These are phyloP conservation scores for Hipposideros armiger DNA, from an alignment of 2,113 vertebrate species.

Conservation along the genomic window DNA sequence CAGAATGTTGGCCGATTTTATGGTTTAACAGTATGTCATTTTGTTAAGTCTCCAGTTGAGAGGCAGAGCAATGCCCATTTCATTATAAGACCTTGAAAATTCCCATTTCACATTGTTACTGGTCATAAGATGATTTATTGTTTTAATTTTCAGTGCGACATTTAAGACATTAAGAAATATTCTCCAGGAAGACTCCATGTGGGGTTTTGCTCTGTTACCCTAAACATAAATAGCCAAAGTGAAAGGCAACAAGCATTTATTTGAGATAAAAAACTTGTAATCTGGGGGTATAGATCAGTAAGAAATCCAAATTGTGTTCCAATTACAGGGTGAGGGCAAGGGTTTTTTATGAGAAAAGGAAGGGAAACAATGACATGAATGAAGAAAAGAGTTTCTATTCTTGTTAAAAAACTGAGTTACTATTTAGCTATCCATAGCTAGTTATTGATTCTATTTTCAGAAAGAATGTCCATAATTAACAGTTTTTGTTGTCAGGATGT, in stretches of 20 bases:
- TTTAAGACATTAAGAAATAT: slow-evolving; percentile 75
- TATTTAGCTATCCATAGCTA: not conserved
- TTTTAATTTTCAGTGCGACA: slow-evolving; percentile 82
- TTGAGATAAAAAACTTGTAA: not conserved
- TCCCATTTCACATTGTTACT: slow-evolving; percentile 69
- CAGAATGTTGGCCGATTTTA: not conserved
- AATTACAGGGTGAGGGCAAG: not conserved
- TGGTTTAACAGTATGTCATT: not conserved
- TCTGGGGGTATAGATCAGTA: not conserved
- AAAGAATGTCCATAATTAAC: not conserved
- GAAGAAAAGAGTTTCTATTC: not conserved
- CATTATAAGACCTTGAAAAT: slow-evolving; percentile 51
- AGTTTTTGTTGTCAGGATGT: not conserved
- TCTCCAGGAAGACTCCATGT: slow-evolving; percentile 58
- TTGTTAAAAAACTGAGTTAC: not conserved
- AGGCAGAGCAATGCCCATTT: slow-evolving; percentile 31
- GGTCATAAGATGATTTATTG: slow-evolving; percentile 82
- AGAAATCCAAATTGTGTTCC: not conserved
- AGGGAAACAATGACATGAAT: not conserved
- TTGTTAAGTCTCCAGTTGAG: slow-evolving; percentile 14
- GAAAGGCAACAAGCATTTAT: not conserved
- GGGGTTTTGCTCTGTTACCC: not conserved
- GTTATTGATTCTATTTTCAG: not conserved
- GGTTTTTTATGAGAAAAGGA: not conserved
- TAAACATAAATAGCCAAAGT: not conserved